phyloP scores from a whole-genome alignment of 2,797 vertebrate genomes.

The Sandelia bainsii region DNA sequence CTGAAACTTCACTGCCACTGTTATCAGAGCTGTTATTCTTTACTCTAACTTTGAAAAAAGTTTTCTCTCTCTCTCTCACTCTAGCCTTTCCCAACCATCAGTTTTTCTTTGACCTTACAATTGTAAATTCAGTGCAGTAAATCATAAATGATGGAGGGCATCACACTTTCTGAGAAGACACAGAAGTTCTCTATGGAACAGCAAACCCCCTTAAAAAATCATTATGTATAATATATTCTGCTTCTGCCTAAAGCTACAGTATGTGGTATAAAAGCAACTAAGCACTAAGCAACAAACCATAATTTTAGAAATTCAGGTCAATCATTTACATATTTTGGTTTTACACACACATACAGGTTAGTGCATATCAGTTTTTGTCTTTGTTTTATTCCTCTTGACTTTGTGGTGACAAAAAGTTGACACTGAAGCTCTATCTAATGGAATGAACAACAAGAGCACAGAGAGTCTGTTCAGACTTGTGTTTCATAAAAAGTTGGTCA shows the following conservation, averaged over 20 bases:
- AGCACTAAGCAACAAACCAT: too few species aligned
- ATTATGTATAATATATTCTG: slow-evolving; percentile 8
- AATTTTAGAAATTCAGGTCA: too few species aligned
- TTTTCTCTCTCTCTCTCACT: neutral
- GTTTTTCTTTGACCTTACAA: slow-evolving; percentile 21
- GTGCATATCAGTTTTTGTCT: too few species aligned
- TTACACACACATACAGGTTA: neutral
- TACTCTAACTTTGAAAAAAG: neutral
- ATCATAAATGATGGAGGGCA: slow-evolving; percentile 39
- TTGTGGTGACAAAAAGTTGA: too few species aligned
- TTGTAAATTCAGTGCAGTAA: slow-evolving; percentile 28
- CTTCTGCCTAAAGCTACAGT: slow-evolving; percentile 16
- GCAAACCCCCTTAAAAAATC: neutral
- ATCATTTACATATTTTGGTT: neutral
- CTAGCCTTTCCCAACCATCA: neutral
- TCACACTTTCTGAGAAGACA: slow-evolving; percentile 25
- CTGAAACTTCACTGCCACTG: neutral
- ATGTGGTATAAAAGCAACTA: neutral
- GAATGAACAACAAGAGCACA: too few species aligned
- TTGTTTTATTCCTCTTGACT: too few species aligned
- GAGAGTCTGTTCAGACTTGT: too few species aligned
- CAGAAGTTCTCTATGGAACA: slow-evolving; percentile 2
- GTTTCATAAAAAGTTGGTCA: too few species aligned
- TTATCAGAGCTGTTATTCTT: neutral
- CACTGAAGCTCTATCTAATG: too few species aligned